A percentile compares a stretch with the other conserved stretches of the same genome.
These are phyloP conservation scores for Pseudonaja textilis DNA, from an alignment of 2,113 vertebrate genomes.

Conservation along the genomic window DNA sequence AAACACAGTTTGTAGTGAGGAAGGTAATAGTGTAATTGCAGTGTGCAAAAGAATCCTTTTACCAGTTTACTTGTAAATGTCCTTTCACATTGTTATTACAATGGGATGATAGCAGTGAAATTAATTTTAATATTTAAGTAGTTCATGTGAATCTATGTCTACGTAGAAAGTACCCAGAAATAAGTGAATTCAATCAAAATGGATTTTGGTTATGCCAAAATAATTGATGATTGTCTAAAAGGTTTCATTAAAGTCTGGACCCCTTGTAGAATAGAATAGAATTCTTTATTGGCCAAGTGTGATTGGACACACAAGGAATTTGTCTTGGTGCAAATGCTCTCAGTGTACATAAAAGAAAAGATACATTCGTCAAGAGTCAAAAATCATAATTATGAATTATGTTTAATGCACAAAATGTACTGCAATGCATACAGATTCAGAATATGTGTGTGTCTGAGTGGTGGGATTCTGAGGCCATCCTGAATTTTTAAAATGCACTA, in stretches of 20 bases:
- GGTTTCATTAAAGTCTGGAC: neutral
- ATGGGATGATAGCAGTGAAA: neutral
- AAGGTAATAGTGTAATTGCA: constrained; percentile 37
- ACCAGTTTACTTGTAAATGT: constrained; percentile 42
- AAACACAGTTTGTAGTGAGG: constrained; percentile 12
- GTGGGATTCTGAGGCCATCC: constrained; percentile 40
- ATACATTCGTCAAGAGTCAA: no score
- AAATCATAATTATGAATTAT: neutral
- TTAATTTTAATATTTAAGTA: constrained; percentile 43
- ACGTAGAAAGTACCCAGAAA: neutral
- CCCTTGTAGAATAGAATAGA: neutral
- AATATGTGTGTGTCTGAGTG: constrained; percentile 25
- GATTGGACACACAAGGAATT: no score
- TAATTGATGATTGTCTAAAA: constrained; percentile 4
- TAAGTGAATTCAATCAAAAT: constrained; percentile 42
- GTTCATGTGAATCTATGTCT: constrained; percentile 28
- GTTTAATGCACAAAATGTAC: constrained; percentile 58
- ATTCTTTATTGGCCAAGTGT: no score
- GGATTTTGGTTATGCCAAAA: constrained; percentile 51
- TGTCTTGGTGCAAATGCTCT: no score
- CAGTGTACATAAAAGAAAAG: no score
- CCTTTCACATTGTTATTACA: neutral
- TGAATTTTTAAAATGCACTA: constrained; percentile 55
- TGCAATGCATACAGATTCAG: constrained; percentile 50
- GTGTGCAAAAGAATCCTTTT: constrained; percentile 38